Evolutionary conservation across 2,797 vertebrate genomes (phyloP), one percentile per base, ranked within the genome.

Genomic region (Lepidocolaptes lacrymiger): DNA sequence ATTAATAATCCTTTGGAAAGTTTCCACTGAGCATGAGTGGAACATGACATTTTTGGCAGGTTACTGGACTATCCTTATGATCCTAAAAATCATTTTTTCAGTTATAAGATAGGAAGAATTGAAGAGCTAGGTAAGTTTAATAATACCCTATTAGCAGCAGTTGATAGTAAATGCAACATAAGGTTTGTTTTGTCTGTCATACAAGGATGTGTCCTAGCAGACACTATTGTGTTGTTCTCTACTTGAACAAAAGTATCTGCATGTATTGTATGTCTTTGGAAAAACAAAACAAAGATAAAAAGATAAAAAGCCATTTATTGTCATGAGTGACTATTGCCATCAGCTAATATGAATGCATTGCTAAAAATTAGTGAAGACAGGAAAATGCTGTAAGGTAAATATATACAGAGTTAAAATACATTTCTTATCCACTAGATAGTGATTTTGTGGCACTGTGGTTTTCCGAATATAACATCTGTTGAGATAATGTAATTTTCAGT

Each of bases 321-420:
- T 93, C 92, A 78, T 95, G 94, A 96, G 93, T 97, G 97, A 96
- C 94, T 98, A 97, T 97, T 97, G 97, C 95, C 93, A 96, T 97
- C 94, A 97, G 97, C 97, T 98, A 98, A 97, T 97, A 98, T 97
- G 97, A 98, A 98, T 96, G 98, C 96, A 94, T 97, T 97, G 97
- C 98, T 98, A 98, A 97, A 90, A 98, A 97, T 97, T 98, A 98
- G 95, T 98, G 98, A 98, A 98, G 97, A 97, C 98, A 98, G 98
- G 95, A 98, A 98, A 98, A 98, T 97, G 98, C 95, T 97, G 96
- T 97, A 97, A 97, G 97, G 98, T 91, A 97, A 97, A 97, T 99
- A 99, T 99, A 98, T 99, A 99, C 98, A 99, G 95, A 98, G 97
- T 97, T 97, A 98, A 98, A 98, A 97, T 98, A 97, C 92, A 97